Evolutionary conservation across 2,888 invertebrate genomes (phyloP), one percentile per base, ranked within the genome.

Genomic region (Chymomyza procnemis): DNA sequence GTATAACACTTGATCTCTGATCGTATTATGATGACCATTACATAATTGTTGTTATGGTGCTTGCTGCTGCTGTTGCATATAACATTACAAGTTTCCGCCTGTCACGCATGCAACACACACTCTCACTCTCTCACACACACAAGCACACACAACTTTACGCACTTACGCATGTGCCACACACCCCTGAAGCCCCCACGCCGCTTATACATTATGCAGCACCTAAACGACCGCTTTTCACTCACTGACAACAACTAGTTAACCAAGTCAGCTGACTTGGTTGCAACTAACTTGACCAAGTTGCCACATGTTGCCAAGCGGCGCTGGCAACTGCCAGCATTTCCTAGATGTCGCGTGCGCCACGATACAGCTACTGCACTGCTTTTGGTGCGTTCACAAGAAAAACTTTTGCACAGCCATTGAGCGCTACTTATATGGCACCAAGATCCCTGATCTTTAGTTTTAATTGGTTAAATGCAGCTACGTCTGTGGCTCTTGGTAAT

Each of bases 81-180:
- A 74, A 83, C 83, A 87, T 76, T 74, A 72, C 88, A 72, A 83
- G 83, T 83, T 83, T 83, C 86, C 83, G 88, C 83, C 86, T 83
- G 81, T 83, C 83, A 87, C 80, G 87, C 78, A 76, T 69, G 69
- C 74, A 46, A 55, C 55, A 30, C 22, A 52, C 12, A 41, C 18
- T 8, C 16, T 19, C 21, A 47, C 60, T 6, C 26, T 6, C 26
- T 6, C 8, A 5, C 6, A 8, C 26, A 26, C 26, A 69, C 72
- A 67, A 75, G 67, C 78, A 77, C 34, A 41, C 12, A 41, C 34
- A 41, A 3, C 52, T 66, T 30, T 26, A 41, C 34, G 34, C 34
- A 41, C 34, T 41, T 12, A 41, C 34, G 34, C 34, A 41, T 41
- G 34, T 46, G 47, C 62, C 58, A 67, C 60, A 12, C 30, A 14